Conservation (phyloP, 1,140 invertebrate species). For the Bursaphelenchus mucronatus region DNA sequence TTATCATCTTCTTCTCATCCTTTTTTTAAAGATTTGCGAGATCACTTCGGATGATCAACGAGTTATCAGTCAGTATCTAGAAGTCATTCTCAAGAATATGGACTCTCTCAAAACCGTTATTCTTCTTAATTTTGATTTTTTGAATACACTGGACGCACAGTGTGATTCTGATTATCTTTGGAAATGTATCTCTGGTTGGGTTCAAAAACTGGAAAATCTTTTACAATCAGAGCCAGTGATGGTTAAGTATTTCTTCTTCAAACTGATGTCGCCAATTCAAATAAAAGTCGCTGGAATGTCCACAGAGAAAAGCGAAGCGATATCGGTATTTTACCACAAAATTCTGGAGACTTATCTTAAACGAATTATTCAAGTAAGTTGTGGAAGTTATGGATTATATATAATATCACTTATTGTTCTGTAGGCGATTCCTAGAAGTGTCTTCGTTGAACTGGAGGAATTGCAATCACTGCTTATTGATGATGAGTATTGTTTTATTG, state of each 20-base stretch:
- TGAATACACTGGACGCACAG: neutral
- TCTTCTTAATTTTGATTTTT: no score
- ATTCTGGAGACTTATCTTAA: conserved; percentile 31
- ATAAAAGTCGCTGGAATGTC: conserved; percentile 19
- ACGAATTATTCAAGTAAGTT: conserved; percentile 37
- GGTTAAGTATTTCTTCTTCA: conserved; percentile 44
- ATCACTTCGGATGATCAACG: conserved; percentile 29
- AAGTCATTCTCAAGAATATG: conserved; percentile 16
- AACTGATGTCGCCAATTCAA: conserved; percentile 27
- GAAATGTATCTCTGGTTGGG: conserved; percentile 20
- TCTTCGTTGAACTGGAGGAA: conserved; percentile 43
- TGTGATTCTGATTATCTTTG: conserved; percentile 32
- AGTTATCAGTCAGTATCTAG: conserved; percentile 30
- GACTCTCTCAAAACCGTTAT: conserved; percentile 3
- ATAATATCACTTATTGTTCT: conserved; percentile 15
- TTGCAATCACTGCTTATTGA: conserved; percentile 39
- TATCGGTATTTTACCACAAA: conserved; percentile 40
- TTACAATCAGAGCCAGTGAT: conserved; percentile 40
- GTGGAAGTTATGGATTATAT: neutral
- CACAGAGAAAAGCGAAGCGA: conserved; percentile 12
- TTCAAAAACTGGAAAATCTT: conserved; percentile 26
- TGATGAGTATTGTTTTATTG: conserved; percentile 30
- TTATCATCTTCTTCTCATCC: conserved; percentile 2
- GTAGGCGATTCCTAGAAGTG: conserved; percentile 41
- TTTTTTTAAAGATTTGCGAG: conserved; percentile 28